Conservation (phyloP, 2,113 vertebrate genomes). For the Nicator chloris region DNA sequence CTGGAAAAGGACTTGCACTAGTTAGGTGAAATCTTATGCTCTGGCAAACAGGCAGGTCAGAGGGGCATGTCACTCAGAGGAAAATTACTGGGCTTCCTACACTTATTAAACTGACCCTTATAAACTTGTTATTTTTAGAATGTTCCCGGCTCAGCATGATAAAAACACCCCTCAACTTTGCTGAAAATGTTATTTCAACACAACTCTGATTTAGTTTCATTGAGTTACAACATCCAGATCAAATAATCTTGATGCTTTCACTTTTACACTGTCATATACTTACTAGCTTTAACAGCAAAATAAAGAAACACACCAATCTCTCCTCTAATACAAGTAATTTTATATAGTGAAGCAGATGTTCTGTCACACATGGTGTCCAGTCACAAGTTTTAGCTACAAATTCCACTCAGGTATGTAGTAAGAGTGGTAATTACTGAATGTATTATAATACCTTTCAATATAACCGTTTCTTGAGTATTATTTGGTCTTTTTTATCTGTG, state of each 20-base stretch:
- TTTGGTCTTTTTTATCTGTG: background rate
- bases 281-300: background rate
- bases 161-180: rapidly evolving
- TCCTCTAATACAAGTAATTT: background rate
- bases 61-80: rapidly evolving
- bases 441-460: background rate
- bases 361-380: background rate
- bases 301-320: background rate
- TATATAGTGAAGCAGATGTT: background rate
- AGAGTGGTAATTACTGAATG: background rate
- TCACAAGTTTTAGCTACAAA: background rate
- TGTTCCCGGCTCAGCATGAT: background rate
- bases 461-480: background rate
- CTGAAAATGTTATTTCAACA: background rate
- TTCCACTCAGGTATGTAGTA: background rate
- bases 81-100: background rate
- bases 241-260: background rate
- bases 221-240: background rate
- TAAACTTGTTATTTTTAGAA: background rate
- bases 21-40: background rate
- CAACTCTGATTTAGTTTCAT: background rate
- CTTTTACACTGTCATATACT: background rate
- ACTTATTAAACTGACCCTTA: background rate
- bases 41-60: background rate
- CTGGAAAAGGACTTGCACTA: background rate